Evolutionary conservation across 35 echinoderm and acorn worm species (phyloP).

Genomic region (Ophioderma brevispina): DNA sequence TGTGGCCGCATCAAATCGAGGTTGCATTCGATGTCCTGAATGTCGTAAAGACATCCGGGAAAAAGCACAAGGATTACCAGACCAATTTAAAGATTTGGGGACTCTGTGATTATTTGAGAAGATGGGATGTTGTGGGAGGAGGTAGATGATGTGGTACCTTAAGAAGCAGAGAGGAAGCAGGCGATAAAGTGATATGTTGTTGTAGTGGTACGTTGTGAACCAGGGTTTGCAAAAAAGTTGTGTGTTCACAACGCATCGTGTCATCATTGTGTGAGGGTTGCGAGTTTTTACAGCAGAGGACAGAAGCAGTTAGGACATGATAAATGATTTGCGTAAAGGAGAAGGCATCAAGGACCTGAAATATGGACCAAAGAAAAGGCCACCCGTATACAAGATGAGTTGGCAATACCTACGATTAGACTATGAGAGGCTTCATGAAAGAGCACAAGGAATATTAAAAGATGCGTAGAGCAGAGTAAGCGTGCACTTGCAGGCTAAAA

Average conservation of each 20-base stretch:
- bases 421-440: neutral
- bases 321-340: neutral
- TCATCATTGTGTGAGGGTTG: neutral
- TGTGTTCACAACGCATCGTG: neutral
- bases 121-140: neutral
- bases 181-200: neutral
- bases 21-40: no score
- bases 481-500: neutral
- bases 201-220: neutral
- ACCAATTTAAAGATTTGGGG: no score
- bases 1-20: no score
- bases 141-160: neutral
- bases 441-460: neutral
- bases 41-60: no score
- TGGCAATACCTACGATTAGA: neutral
- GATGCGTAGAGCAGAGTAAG: neutral
- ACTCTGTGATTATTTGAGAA: no score
- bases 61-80: no score
- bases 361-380: neutral
- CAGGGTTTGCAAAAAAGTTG: neutral
- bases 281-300: neutral
- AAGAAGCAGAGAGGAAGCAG: neutral
- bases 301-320: neutral
- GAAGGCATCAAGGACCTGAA: neutral
- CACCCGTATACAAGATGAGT: neutral